Evolutionary conservation across 1,140 invertebrate genomes (phyloP), one percentile per base, ranked within the genome.

Genomic region (Zophobas morio): DNA sequence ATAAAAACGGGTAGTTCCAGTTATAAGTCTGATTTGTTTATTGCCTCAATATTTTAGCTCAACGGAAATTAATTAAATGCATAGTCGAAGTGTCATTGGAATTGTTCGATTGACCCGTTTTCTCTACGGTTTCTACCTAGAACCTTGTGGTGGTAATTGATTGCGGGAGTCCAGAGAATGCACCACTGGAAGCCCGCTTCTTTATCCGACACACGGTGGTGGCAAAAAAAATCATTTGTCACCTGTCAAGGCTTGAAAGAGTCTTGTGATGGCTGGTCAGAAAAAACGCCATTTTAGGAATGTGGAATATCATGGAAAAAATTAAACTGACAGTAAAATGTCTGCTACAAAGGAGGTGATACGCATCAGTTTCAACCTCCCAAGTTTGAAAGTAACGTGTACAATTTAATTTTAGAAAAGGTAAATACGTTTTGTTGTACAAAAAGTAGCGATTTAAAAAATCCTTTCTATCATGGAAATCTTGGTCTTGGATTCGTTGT

Each of bases 221-320:
- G 78, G 57, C 75, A 78, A 80, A 80, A 54, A 79, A 56, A 77
- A 74, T 53, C 54, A 79, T 81, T 81, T 79, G 78, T 81, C 72
- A 80, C 49, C 40, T 79, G 80, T 81, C 80, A 79, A 70, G 20
- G 20, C 20, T 20, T 20, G 20, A 20, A 20, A 20, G 20, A 20
- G 20, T 20, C 20, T 20, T 20, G 20, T 20, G 20, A 20, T 20
- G 20, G 20, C 20, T 20, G 20, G 20, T 20, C 20, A 20, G 20
- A 20, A 20, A 20, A 20, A 20, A 20, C 20, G 20, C 20, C 20
- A 20, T 20, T 20, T 20, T 20, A 20, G 20, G 20, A 20, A 20
- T 20, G 20, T 20, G 20, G 20, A 20, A 20, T 20, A 20, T 20
- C 20, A 20, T 20, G 20, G 20, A 20, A 20, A 20, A 20, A 20